These are phyloP conservation scores for Actinostola sp. DNA, from an alignment of 92 coral and sea anemone species.

Conservation along the genomic window DNA sequence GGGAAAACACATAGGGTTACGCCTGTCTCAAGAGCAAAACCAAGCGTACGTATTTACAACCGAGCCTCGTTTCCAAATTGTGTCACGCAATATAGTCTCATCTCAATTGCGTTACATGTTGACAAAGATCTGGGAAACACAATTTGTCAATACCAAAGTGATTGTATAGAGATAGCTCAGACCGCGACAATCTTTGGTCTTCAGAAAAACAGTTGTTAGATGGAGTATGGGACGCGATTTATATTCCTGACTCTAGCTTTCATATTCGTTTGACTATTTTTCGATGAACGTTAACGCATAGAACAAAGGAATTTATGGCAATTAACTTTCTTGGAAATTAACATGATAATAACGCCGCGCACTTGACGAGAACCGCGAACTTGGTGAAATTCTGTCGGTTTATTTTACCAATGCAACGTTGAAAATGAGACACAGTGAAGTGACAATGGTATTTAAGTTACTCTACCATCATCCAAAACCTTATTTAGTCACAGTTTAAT, in stretches of 20 bases:
- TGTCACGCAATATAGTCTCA: constrained; percentile 10
- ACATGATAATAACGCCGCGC: neutral
- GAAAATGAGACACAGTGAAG: neutral
- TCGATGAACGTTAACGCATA: neutral
- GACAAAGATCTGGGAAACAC: no score
- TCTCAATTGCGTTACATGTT: neutral
- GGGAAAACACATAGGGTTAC: constrained; percentile 12
- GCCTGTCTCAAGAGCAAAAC: constrained; percentile 16
- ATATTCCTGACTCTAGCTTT: no score
- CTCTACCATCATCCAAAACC: no score
- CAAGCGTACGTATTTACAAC: neutral
- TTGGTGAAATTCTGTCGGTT: neutral
- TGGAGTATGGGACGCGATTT: no score
- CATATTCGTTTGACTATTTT: neutral
- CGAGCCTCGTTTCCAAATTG: constrained; percentile 13
- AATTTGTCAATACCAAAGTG: no score
- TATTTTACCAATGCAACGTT: constrained; percentile 19
- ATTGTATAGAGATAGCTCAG: no score
- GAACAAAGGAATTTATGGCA: neutral
- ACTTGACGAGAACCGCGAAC: neutral
- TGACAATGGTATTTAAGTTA: neutral
- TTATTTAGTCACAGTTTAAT: neutral
- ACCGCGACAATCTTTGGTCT: no score
- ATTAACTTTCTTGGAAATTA: neutral
- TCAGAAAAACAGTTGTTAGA: no score